phyloP scores from a whole-genome alignment of 2,113 vertebrate species.

The Semicossyphus pulcher region DNA sequence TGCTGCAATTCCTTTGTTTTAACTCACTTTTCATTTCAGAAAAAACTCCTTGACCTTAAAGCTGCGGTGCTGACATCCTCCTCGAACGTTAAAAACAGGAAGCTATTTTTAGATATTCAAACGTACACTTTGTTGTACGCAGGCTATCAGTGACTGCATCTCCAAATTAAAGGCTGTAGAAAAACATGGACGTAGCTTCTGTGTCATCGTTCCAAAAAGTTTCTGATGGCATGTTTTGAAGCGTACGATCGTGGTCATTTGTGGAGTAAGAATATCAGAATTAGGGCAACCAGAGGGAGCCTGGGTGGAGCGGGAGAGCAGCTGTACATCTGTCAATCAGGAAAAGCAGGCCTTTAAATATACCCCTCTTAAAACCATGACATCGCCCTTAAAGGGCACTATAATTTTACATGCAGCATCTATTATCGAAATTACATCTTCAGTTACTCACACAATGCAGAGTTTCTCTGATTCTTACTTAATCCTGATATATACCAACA shows the following conservation, averaged over 20 bases:
- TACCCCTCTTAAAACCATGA: conserved; percentile 44
- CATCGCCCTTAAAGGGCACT: conserved; percentile 37
- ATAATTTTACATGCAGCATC: conserved; percentile 36
- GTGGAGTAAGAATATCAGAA: conserved; percentile 56
- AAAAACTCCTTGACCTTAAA: conserved; percentile 20
- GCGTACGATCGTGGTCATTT: conserved; percentile 54
- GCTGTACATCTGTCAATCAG: conserved; percentile 47
- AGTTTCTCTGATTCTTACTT: conserved; percentile 9
- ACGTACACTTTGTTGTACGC: conserved; percentile 24
- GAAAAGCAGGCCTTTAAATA: conserved; percentile 53
- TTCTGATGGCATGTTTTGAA: conserved; percentile 38
- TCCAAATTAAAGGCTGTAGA: conserved; percentile 66
- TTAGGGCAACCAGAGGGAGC: conserved; percentile 22
- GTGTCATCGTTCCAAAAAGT: conserved; percentile 53
- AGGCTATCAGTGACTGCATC: conserved; percentile 31
- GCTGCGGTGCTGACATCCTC: conserved; percentile 34
- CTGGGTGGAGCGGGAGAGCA: conserved; percentile 40
- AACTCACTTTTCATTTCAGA: conserved; percentile 15
- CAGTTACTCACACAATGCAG: not conserved
- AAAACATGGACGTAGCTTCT: conserved; percentile 22
- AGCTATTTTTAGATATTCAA: conserved; percentile 24
- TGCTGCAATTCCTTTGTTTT: conserved; percentile 27
- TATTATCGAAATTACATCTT: conserved; percentile 21
- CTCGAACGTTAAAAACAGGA: not conserved
- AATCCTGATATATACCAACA: conserved; percentile 13